Base-by-base conservation (phyloP, 2,888 invertebrate species). In the Altica lythri region DNA sequence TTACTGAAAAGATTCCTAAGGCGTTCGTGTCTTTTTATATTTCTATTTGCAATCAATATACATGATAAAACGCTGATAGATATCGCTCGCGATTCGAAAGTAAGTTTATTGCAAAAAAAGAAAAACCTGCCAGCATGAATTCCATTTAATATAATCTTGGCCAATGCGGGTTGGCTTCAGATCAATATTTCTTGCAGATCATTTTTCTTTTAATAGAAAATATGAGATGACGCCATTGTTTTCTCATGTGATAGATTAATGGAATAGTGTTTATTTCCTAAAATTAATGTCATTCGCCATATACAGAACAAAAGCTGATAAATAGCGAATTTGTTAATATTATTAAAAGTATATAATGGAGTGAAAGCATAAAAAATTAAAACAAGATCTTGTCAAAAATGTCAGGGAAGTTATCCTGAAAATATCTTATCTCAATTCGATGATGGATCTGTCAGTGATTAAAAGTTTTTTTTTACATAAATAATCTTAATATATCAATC, bases 131-230 rank as follows among this genome's bases (percentile, higher is more conserved):
- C 44, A 25, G 46, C 46, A 35, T 46, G 35, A 34, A 46, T 46
- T 22, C 35, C 35, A 35, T 46, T 46, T 46, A 46, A 46, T 46
- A 46, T 35, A 46, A 46, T 46, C 27, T 46, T 16, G 25, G 46
- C 9, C 46, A 35, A 35, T 46, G 46, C 46, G 46, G 46, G 46
- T 34, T 25, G 35, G 4, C 10, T 34, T 2, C 18, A 22, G 25
- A 46, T 46, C 22, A 12, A 46, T 46, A 46, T 32, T 46, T 35
- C 34, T 43, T 46, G 6, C 25, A 16, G 35, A 46, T 25, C 35
- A 44, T 46, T 35, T 45, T 46, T 34, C 34, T 34, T 46, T 46
- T 34, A 46, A 16, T 16, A 6, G 35, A 46, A 25, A 35, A 46
- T 46, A 35, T 35, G 25, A 46, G 35, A n/a, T n/a, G n/a, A 35